phyloP scores from a whole-genome alignment of 1,140 invertebrate genomes.

The Panagrolaimus sp. region DNA sequence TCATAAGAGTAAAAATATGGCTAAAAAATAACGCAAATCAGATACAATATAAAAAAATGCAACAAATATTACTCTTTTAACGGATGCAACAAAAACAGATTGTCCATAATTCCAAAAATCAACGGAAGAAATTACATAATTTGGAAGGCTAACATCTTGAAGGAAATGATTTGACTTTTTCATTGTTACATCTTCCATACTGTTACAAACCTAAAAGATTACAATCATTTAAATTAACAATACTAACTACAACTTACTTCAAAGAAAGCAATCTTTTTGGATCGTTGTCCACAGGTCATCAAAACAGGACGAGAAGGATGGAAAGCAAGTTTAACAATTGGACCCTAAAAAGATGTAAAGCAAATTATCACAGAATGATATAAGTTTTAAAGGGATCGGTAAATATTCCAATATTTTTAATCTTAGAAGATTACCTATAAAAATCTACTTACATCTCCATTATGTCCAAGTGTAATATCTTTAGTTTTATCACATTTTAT shows the following conservation, averaged over 20 bases:
- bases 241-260: conserved; percentile 25
- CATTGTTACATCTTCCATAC: conserved; percentile 24
- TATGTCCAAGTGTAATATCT: conserved; percentile 38
- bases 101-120: conserved; percentile 35
- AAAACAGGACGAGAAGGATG: conserved; percentile 43
- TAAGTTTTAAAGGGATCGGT: too few species aligned
- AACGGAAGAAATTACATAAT: conserved; percentile 28
- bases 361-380: too few species aligned
- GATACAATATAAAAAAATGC: conserved; percentile 15
- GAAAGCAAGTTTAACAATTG: conserved; percentile 30
- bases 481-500: conserved; percentile 21
- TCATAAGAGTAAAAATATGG: conserved; percentile 37
- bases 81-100: conserved; percentile 28
- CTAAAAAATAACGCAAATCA: conserved; percentile 21
- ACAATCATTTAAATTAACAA: conserved; percentile 15
- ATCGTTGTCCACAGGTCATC: conserved; percentile 22
- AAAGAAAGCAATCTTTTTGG: conserved; percentile 30
- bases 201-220: conserved; percentile 22
- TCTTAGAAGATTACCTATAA: too few species aligned
- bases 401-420: too few species aligned
- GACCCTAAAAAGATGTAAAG: too few species aligned
- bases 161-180: conserved; percentile 26
- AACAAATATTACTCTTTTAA: conserved; percentile 28
- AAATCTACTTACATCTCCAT: conserved; percentile 26
- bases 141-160: conserved; percentile 31